Evolutionary conservation across 1,140 invertebrate species (phyloP).

Genomic region (Araneus ventricosus): DNA sequence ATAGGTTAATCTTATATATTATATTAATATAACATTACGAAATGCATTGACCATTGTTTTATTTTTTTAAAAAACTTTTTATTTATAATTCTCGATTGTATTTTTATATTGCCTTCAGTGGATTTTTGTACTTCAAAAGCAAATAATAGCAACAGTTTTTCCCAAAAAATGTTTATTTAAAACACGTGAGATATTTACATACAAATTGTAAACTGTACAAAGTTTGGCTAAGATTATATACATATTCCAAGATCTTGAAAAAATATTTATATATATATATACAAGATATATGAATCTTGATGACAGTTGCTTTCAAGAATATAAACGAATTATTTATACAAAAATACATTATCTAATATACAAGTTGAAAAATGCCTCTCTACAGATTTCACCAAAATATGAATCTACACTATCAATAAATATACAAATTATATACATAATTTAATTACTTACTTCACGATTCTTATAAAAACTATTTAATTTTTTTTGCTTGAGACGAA

Average conservation of each 20-base stretch:
- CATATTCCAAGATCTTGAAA: not conserved
- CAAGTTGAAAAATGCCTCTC: not conserved
- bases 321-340: no score
- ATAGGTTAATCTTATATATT: no score
- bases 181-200: not conserved
- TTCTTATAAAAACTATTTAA: not conserved
- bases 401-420: not conserved
- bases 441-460: no score
- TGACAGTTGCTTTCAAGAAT: no score
- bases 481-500: no score
- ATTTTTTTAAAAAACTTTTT: no score
- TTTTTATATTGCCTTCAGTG: no score
- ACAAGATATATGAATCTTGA: no score
- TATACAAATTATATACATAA: not conserved
- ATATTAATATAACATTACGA: no score
- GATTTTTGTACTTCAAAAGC: not conserved
- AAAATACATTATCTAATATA: not conserved
- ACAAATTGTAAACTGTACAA: constrained; percentile 40
- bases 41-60: no score
- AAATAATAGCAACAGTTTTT: not conserved
- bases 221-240: constrained; percentile 49
- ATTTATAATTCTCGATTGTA: not conserved
- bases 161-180: constrained; percentile 34
- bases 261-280: not conserved
- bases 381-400: not conserved